A percentile compares a stretch with the other conserved stretches of the same genome.
Conservation (phyloP, 2,113 vertebrate species). For the Lanius ludovicianus region DNA sequence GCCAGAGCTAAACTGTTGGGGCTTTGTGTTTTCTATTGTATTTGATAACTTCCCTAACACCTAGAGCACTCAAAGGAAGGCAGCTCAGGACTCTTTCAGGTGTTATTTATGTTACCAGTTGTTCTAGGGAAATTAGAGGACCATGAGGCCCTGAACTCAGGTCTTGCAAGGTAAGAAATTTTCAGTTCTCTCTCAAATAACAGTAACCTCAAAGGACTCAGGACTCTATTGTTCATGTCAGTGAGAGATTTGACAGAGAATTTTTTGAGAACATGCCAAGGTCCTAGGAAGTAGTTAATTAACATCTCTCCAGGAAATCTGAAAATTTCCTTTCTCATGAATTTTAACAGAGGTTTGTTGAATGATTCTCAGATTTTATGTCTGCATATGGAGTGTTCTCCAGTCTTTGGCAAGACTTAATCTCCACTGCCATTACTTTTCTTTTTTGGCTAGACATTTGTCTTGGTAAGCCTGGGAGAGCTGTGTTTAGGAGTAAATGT, state of each 20-base stretch:
- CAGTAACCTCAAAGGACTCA: not conserved
- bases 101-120: constrained; percentile 31
- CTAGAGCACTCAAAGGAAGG: not conserved
- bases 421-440: not conserved
- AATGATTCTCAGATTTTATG: not conserved
- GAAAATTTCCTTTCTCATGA: not conserved
- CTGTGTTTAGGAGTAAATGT: not conserved
- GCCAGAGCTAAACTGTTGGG: not conserved
- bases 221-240: not conserved
- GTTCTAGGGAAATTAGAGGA: constrained; percentile 4
- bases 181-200: constrained; percentile 13
- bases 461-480: not conserved
- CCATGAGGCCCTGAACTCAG: not conserved
- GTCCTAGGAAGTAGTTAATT: constrained; percentile 13
- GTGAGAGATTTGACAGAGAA: not conserved
- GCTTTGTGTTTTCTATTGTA: not conserved
- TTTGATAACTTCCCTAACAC: not conserved
- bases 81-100: not conserved
- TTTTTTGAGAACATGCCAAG: not conserved
- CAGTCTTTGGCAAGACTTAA: not conserved
- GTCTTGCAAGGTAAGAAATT: not conserved
- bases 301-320: not conserved
- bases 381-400: not conserved
- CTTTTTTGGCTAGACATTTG: not conserved
- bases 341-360: not conserved